These are phyloP conservation scores for Tiliacea citrago DNA, from an alignment of 2,888 invertebrate species.

Conservation along the genomic window DNA sequence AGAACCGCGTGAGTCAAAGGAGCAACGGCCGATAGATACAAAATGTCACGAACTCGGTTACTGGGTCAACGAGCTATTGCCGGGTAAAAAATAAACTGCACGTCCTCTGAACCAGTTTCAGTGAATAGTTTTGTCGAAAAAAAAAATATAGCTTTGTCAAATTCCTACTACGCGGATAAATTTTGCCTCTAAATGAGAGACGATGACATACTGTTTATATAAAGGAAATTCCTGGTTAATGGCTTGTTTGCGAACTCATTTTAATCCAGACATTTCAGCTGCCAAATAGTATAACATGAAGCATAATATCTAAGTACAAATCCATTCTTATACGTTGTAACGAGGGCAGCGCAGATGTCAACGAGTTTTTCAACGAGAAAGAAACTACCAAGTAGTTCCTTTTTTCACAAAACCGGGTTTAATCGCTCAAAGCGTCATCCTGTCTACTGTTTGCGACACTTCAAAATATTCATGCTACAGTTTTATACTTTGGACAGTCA, in stretches of 20 bases:
- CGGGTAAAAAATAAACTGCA: slow-evolving; percentile 66
- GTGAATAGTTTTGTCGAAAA: slow-evolving; percentile 51
- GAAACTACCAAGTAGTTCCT: neutral
- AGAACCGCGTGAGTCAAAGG: slow-evolving; percentile 58
- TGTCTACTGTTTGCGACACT: slow-evolving; percentile 19
- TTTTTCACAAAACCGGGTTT: slow-evolving; percentile 11
- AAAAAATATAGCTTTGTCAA: slow-evolving; percentile 9
- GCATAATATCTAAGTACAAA: slow-evolving; percentile 2
- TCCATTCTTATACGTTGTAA: neutral
- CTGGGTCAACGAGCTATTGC: slow-evolving; percentile 83
- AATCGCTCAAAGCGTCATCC: slow-evolving; percentile 10
- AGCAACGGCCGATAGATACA: slow-evolving; percentile 75
- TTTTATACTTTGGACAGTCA: slow-evolving; percentile 20
- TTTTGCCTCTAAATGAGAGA: slow-evolving; percentile 4
- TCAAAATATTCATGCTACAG: slow-evolving; percentile 22
- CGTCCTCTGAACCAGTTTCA: slow-evolving; percentile 44
- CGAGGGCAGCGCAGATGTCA: neutral
- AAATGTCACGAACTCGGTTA: slow-evolving; percentile 85
- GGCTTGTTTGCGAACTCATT: slow-evolving; percentile 38
- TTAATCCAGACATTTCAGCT: slow-evolving; percentile 21
- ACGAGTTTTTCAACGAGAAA: neutral
- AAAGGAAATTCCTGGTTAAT: slow-evolving; percentile 31
- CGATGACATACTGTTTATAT: slow-evolving; percentile 27
- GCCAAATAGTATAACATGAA: slow-evolving; percentile 33
- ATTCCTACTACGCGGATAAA: neutral